Evolutionary conservation across 2,888 invertebrate genomes (phyloP).

Genomic region (Rutpela maculata): DNA sequence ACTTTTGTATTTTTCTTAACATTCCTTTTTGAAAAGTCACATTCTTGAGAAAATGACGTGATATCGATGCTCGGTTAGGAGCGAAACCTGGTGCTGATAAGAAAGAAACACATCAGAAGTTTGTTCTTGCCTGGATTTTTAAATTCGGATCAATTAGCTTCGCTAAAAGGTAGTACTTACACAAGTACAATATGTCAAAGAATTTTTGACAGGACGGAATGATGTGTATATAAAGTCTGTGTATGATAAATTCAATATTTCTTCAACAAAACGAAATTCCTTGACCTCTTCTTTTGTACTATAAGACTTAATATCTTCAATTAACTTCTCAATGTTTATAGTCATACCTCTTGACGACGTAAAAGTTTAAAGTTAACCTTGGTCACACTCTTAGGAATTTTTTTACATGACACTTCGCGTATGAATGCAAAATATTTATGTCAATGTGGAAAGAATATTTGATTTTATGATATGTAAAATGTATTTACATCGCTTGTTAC

Average conservation of each 20-base stretch:
- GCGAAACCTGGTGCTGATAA: slow-evolving; percentile 51
- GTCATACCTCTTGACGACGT: slow-evolving; percentile 12
- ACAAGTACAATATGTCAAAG: slow-evolving; percentile 22
- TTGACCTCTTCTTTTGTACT: background rate
- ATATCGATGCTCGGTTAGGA: slow-evolving; percentile 60
- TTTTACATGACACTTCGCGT: slow-evolving; percentile 1
- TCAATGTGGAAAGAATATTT: slow-evolving; percentile 9
- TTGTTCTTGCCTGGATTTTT: background rate
- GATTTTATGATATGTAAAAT: background rate
- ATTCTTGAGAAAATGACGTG: slow-evolving; percentile 52
- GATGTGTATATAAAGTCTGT: background rate
- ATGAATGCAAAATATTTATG: slow-evolving; percentile 19
- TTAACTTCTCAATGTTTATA: background rate
- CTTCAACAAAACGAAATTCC: background rate
- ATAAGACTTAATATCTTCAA: background rate
- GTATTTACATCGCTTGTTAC: background rate
- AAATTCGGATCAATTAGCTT: background rate
- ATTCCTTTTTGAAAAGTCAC: slow-evolving; percentile 37
- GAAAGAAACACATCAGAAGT: background rate
- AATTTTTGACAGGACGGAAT: slow-evolving; percentile 22
- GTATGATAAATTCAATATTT: background rate
- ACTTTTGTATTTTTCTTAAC: background rate
- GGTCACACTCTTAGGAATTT: slow-evolving; percentile 1
- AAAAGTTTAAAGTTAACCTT: slow-evolving; percentile 24
- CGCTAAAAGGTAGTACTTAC: background rate